Evolutionary conservation across 2,113 vertebrate genomes (phyloP).

Genomic region (Varanus salvator): DNA sequence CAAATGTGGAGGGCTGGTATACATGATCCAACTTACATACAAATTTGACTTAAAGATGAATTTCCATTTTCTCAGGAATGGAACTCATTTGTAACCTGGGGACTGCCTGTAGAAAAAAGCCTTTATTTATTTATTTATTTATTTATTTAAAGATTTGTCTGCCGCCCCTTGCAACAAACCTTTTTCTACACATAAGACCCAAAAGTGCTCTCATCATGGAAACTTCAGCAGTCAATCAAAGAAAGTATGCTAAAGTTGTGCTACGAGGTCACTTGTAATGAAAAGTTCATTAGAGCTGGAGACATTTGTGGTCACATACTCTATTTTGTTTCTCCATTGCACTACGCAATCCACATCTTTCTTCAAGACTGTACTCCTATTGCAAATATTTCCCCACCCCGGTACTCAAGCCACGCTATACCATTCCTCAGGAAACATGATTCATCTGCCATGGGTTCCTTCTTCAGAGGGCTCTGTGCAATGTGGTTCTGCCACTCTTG

Average conservation of each 20-base stretch:
- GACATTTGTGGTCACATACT: neutral
- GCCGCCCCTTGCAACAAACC: too few species aligned
- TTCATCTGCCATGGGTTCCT: neutral
- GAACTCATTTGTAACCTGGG: too few species aligned
- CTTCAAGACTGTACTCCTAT: neutral
- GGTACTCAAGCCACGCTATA: neutral
- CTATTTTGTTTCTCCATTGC: neutral
- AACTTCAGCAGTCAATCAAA: slow-evolving; percentile 22
- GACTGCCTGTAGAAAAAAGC: too few species aligned
- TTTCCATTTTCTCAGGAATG: too few species aligned
- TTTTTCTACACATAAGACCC: neutral
- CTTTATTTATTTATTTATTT: too few species aligned
- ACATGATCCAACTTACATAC: too few species aligned
- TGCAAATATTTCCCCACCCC: neutral
- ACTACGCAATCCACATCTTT: neutral
- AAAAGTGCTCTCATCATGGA: neutral
- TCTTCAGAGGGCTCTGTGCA: neutral
- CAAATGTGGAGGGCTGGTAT: too few species aligned
- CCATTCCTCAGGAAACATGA: neutral
- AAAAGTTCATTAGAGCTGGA: too few species aligned
- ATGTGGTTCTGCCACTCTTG: neutral
- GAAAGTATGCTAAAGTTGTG: slow-evolving; percentile 2
- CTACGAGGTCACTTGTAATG: neutral
- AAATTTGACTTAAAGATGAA: too few species aligned
- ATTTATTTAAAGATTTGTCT: too few species aligned